Percentiles rank a stretch among this genome's conserved stretches.
phyloP scores from a whole-genome alignment of 2,113 vertebrate genomes.

The Tor tambroides region DNA sequence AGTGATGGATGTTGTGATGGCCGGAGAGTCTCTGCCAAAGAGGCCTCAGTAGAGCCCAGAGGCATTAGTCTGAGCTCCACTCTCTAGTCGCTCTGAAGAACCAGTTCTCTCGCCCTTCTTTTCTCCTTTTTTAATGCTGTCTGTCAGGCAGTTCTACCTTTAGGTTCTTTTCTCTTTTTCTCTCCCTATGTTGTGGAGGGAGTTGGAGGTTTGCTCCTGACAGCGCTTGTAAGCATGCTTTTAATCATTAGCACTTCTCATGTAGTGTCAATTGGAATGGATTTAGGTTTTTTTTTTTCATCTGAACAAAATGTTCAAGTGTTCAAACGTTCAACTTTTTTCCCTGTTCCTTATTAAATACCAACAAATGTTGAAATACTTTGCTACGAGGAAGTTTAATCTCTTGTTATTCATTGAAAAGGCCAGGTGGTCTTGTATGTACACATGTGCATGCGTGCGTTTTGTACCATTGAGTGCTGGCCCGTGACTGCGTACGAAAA shows the following conservation, averaged over 20 bases:
- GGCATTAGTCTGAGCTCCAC: conserved; percentile 42
- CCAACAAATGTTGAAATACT: conserved; percentile 37
- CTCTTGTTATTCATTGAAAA: conserved; percentile 36
- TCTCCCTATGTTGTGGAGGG: conserved; percentile 13
- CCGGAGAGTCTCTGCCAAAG: conserved; percentile 58
- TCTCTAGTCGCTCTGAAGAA: conserved; percentile 26
- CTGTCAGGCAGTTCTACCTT: conserved; percentile 3
- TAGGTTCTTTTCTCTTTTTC: conserved; percentile 9
- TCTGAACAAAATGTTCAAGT: conserved; percentile 27
- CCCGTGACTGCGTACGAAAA: conserved; percentile 48
- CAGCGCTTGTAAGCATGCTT: conserved; percentile 36
- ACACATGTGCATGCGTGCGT: conserved; percentile 9
- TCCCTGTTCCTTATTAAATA: conserved; percentile 30
- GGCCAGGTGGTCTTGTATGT: conserved; percentile 43
- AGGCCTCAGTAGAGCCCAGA: conserved; percentile 52
- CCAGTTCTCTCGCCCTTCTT: conserved; percentile 29
- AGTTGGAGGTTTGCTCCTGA: conserved; percentile 36
- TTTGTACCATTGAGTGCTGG: conserved; percentile 47
- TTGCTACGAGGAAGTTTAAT: conserved; percentile 31
- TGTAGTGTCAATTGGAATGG: conserved; percentile 32
- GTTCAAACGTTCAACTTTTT: background rate
- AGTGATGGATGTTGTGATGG: conserved; percentile 63
- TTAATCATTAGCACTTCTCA: conserved; percentile 52
- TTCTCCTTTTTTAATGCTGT: conserved; percentile 22
- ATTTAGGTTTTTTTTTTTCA: background rate